Evolutionary conservation across 1,140 invertebrate species (phyloP).

Genomic region (Temnothorax curvispinosus): DNA sequence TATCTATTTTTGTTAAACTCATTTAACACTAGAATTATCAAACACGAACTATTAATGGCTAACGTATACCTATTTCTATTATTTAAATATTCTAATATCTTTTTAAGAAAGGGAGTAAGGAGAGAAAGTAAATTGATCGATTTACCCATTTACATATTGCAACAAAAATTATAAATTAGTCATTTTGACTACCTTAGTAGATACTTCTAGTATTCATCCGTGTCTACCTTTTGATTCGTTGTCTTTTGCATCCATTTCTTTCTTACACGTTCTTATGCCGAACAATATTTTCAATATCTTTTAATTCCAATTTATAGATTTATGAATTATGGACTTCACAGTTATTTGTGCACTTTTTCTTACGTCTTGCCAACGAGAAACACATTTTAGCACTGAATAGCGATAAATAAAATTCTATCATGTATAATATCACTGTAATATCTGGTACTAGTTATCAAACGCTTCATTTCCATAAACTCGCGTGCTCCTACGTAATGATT

Average conservation of each 20-base stretch:
- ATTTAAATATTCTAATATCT: neutral
- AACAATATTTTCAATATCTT: neutral
- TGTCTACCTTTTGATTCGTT: neutral
- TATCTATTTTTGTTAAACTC: constrained; percentile 1
- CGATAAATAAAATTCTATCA: neutral
- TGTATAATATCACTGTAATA: neutral
- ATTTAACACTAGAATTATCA: neutral
- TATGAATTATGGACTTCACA: neutral
- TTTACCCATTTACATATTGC: neutral
- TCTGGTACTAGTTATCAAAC: neutral
- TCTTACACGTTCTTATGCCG: neutral
- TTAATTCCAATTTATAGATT: neutral
- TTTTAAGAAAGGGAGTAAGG: neutral
- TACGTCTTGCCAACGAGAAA: neutral
- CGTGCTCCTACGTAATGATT: neutral
- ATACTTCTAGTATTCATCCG: neutral
- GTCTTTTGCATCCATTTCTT: neutral
- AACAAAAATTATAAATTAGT: neutral
- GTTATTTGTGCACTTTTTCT: neutral
- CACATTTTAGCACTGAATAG: neutral
- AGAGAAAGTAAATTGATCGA: neutral
- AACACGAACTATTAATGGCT: no score
- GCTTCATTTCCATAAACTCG: neutral
- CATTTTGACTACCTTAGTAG: neutral
- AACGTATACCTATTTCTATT: neutral